Evolutionary conservation across 1,140 invertebrate species (phyloP), one percentile per base, ranked within the genome.

Genomic region (Listronotus bonariensis): DNA sequence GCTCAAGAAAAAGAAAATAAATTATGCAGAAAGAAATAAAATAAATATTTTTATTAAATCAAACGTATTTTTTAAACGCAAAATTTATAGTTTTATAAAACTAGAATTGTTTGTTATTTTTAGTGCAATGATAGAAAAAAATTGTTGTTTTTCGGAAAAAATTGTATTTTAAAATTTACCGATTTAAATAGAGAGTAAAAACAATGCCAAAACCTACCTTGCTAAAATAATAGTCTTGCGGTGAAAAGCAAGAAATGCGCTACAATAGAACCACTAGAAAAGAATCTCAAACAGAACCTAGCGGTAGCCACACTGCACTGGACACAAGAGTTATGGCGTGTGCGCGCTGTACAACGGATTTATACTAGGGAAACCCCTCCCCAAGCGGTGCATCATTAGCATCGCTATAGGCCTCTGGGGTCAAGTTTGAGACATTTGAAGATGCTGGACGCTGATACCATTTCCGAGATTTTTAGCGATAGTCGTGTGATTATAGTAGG

Each of bases 241-340:
- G 17, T 8, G 6, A 53, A 18, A 12, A 12, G 58, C 46, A 41
- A 49, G 17, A 48, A 15, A 5, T 55, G 32, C 12, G 7, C 45
- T n/a, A 32, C 15, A 58, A 36, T 10, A 34, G 36, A 42, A 62
- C 18, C 36, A 41, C 32, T 42, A 41, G 36, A 26, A 32, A 41
- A 51, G 57, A 62, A 62, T 20, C 40, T 62, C 40, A 38, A 45
- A 46, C 40, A n/a, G 59, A 62, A 62, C 59, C 59, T 45, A 53
- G 51, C 51, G 52, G 45, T 32, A 61, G 51, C 42, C 54, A 63
- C 68, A 69, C 68, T 69, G 49, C 67, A 68, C 66, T 68, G 67
- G 67, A 68, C 67, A 69, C 68, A 67, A 63, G 58, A 52, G 64
- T 69, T 69, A 67, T 68, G 67, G 41, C 46, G 59, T 53, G 53